Evolutionary conservation across 2,888 invertebrate species (phyloP), one percentile per base, ranked within the genome.

Genomic region (Acleris cristana): DNA sequence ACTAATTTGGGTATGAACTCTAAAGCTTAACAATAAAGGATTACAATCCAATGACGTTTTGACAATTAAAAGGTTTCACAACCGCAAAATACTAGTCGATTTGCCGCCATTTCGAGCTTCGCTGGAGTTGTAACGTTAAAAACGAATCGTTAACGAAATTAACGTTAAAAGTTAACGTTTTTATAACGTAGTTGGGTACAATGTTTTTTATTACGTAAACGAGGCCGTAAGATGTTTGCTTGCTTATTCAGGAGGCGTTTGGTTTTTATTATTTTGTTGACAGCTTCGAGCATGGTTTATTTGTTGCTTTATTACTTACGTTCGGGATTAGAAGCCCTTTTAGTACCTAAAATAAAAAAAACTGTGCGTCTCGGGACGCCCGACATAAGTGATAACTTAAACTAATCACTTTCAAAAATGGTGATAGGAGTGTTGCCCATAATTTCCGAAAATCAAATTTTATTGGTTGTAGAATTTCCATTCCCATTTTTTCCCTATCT

Each of bases 91-190:
- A 26, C 21, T 60, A 30, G 49, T 56, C 55, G 51, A 61, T 56
- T 61, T 66, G 21, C 56, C 61, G 45, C 61, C 56, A 51, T 56
- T 65, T 61, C 56, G 57, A 67, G 70, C 65, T 62, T 56, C 66
- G 66, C 61, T 65, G 52, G 63, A 65, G 63, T 65, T 65, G 59
- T 57, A 69, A 57, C 67, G 70, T 70, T 72, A 72, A 71, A 71
- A 73, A 72, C 69, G 71, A 56, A 71, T 65, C 70, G 71, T 73
- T 71, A 73, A 70, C 70, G 68, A 44, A 69, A 71, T 72, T 71
- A 67, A 70, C 69, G 71, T 72, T 71, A 64, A 69, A 71, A 67
- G 70, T 73, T 73, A 71, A 64, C 61, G 58, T 54, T 71, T 64
- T 70, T 69, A 71, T 60, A 59, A 48, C 69, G 55, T 60, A 68